Conservation (phyloP, 2,113 vertebrate species). For the Catagonus wagneri region DNA sequence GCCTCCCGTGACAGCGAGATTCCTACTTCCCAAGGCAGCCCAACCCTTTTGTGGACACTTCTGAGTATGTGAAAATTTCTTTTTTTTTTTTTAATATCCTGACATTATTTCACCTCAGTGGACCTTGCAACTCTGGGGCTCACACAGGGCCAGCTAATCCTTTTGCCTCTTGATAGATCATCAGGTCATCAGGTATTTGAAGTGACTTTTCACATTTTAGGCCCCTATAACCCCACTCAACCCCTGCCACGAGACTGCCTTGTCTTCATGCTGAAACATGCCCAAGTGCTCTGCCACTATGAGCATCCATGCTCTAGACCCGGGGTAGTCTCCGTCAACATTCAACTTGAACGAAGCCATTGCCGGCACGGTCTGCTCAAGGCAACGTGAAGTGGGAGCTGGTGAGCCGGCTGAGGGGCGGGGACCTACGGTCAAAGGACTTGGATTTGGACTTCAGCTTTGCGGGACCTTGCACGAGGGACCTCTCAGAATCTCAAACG, state of each 20-base stretch:
- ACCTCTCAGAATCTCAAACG: slow-evolving; percentile 15
- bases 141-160: neutral
- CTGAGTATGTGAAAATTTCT: slow-evolving; percentile 10
- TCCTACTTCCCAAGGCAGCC: neutral
- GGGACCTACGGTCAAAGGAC: neutral
- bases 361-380: neutral
- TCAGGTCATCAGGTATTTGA: neutral
- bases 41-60: neutral
- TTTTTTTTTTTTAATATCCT: neutral
- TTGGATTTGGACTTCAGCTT: neutral
- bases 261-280: neutral
- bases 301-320: neutral
- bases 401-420: neutral
- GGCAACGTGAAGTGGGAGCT: neutral
- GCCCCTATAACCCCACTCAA: neutral
- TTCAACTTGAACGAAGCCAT: neutral
- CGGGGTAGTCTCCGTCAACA: neutral
- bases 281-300: neutral
- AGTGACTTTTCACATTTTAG: neutral
- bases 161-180: neutral
- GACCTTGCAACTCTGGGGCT: neutral
- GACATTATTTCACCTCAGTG: neutral
- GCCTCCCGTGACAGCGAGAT: neutral
- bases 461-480: neutral
- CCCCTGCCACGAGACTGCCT: neutral